Evolutionary conservation across 2,797 vertebrate genomes (phyloP), one percentile per base, ranked within the genome.

Genomic region (Poliocrania exsul): DNA sequence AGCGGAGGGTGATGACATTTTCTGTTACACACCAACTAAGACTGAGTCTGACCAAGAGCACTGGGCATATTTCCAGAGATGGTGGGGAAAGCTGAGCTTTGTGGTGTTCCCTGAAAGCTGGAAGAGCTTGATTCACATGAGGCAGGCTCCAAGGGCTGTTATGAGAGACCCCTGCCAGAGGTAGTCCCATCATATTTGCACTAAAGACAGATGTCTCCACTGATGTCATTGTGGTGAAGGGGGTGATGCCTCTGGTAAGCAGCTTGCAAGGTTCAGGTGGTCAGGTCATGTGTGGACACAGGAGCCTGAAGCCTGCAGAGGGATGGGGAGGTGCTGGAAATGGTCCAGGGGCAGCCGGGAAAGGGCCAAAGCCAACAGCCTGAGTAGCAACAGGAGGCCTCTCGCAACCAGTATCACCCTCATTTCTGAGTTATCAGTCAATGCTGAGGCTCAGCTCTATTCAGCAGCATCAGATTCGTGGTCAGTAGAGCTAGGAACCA

Each of bases 351-450:
- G 31, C 51, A 72, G 54, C 47, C 20, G 67, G 16, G 51, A 61
- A 23, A 23, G 17, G 60, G 69, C 38, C 74, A 81, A 8, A 4
- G 8, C 51, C 64, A 62, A 20, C 53, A 51, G 74, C 50, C 61
- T 28, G 7, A 67, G 74, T 51, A 79, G 84, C 73, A 67, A 6
- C 53, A 71, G 70, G 65, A 86, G 40, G 61, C 66, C 12, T 73
- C 80, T 77, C 46, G 42, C 19, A 77, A 33, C 10, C 62, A 60
- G 38, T 66, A 81, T n/a, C 69, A 66, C 14, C 17, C 56, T 86
- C 0, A 0, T 70, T 65, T 35, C 49, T 60, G 74, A 70, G 17
- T 31, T 31, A 38, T 2, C 0, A 0, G 26, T n/a, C 1, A 5
- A 17, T 13, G 33, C 56, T 17, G 29, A 56, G 37, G 49, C 29